Conservation (phyloP, 2,888 invertebrate species). For the Chymomyza fuscimana region DNA sequence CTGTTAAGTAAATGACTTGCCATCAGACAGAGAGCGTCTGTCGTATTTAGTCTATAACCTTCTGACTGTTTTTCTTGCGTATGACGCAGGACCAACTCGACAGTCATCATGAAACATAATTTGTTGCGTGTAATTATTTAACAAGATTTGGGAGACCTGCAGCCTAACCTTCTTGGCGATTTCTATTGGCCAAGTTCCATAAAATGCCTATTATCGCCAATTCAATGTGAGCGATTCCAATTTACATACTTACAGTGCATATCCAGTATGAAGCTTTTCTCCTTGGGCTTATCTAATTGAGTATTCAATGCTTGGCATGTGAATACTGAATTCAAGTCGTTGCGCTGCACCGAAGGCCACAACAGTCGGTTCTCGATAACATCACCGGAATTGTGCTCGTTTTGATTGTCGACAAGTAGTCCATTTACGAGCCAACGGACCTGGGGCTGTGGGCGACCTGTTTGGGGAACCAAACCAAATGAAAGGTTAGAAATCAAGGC, state of each 20-base stretch:
- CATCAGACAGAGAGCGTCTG: background rate
- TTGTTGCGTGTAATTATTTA: constrained; percentile 58
- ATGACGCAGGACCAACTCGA: constrained; percentile 2
- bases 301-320: constrained; percentile 94
- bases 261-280: constrained; percentile 87
- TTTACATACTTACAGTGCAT: constrained; percentile 86
- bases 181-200: background rate
- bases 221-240: background rate
- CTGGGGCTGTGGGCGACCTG: constrained; percentile 89
- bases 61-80: background rate
- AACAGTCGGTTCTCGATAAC: constrained; percentile 91
- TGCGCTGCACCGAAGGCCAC: constrained; percentile 87
- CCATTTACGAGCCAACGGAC: constrained; percentile 92
- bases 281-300: constrained; percentile 88
- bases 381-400: constrained; percentile 91
- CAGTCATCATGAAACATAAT: constrained; percentile 28
- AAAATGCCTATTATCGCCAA: background rate
- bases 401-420: constrained; percentile 88
- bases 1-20: background rate
- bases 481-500: constrained; percentile 3
- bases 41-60: background rate
- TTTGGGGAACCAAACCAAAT: constrained; percentile 12
- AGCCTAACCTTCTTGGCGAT: background rate
- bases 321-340: constrained; percentile 91
- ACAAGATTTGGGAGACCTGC: constrained; percentile 24